A percentile compares a stretch with the other conserved stretches of the same genome.
Evolutionary conservation across 2,888 invertebrate genomes (phyloP).

Genomic region (Entomobrya proxima): DNA sequence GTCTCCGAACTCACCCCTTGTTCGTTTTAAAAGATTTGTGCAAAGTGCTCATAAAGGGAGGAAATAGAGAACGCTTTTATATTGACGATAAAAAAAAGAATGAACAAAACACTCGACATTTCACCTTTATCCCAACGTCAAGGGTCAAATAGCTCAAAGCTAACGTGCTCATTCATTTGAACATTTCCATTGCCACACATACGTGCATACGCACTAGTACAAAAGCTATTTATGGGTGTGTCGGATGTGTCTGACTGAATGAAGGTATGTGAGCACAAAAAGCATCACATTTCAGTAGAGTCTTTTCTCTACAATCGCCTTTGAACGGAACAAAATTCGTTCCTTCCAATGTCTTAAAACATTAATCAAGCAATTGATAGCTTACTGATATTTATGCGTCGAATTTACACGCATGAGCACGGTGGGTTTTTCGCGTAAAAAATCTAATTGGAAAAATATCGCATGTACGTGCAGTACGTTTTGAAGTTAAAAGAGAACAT

Average conservation of each 20-base stretch:
- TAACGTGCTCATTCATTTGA: constrained; percentile 49
- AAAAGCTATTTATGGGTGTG: not conserved
- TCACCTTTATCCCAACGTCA: constrained; percentile 60
- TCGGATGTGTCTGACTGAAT: not conserved
- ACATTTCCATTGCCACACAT: constrained; percentile 17
- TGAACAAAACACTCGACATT: constrained; percentile 56
- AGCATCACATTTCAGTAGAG: not conserved
- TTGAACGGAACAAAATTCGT: too few species aligned
- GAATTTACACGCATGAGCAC: not conserved
- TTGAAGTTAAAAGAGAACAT: too few species aligned
- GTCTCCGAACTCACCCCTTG: not conserved
- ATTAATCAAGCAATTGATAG: constrained; percentile 53
- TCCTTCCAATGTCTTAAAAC: constrained; percentile 20
- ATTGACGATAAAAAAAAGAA: not conserved
- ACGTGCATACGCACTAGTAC: not conserved
- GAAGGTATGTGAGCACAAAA: not conserved
- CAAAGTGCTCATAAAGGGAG: not conserved
- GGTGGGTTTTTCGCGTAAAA: too few species aligned
- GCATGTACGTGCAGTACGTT: too few species aligned
- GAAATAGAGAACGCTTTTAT: constrained; percentile 8
- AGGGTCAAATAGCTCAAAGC: constrained; percentile 56
- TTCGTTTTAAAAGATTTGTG: not conserved
- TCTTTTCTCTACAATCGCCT: too few species aligned
- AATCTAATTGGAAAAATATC: too few species aligned
- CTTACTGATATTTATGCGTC: constrained; percentile 3